phyloP scores from a whole-genome alignment of 1,140 invertebrate genomes.

The Drosophila cardini region DNA sequence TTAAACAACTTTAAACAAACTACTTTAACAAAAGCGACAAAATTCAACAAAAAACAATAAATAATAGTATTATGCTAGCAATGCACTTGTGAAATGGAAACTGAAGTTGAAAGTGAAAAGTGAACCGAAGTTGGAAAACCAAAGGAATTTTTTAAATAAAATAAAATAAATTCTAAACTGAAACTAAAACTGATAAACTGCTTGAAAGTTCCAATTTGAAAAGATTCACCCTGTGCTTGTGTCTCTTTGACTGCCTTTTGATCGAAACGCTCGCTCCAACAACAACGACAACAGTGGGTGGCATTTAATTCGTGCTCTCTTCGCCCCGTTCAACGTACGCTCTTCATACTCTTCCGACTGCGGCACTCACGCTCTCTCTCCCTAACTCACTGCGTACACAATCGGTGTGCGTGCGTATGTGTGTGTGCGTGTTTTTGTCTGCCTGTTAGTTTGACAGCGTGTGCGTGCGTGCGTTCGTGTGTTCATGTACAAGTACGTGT shows the following conservation, averaged over 20 bases:
- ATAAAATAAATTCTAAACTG: slow-evolving; percentile 10
- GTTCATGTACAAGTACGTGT: slow-evolving; percentile 9
- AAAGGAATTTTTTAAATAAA: neutral
- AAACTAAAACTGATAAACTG: slow-evolving; percentile 6
- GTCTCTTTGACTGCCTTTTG: slow-evolving; percentile 58
- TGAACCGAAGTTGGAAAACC: neutral
- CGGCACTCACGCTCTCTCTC: slow-evolving; percentile 26
- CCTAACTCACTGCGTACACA: slow-evolving; percentile 4
- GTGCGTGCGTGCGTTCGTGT: slow-evolving; percentile 40
- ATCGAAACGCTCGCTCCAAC: slow-evolving; percentile 51
- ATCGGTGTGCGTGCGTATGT: slow-evolving; percentile 26
- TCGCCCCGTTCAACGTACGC: slow-evolving; percentile 43
- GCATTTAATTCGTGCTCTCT: slow-evolving; percentile 54
- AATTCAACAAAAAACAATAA: slow-evolving; percentile 30
- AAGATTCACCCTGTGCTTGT: slow-evolving; percentile 70
- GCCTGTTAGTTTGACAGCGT: slow-evolving; percentile 6
- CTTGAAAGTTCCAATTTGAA: slow-evolving; percentile 59
- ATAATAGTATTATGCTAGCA: slow-evolving; percentile 1
- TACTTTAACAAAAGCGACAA: slow-evolving; percentile 42
- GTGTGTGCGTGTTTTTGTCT: slow-evolving; percentile 8
- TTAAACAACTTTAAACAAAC: slow-evolving; percentile 40
- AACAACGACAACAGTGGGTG: slow-evolving; percentile 45
- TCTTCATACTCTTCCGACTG: slow-evolving; percentile 30
- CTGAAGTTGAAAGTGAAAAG: slow-evolving; percentile 15
- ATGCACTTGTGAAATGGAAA: neutral